Base-by-base conservation (phyloP, 2,888 invertebrate genomes). In the Pilophorus perplexus region DNA sequence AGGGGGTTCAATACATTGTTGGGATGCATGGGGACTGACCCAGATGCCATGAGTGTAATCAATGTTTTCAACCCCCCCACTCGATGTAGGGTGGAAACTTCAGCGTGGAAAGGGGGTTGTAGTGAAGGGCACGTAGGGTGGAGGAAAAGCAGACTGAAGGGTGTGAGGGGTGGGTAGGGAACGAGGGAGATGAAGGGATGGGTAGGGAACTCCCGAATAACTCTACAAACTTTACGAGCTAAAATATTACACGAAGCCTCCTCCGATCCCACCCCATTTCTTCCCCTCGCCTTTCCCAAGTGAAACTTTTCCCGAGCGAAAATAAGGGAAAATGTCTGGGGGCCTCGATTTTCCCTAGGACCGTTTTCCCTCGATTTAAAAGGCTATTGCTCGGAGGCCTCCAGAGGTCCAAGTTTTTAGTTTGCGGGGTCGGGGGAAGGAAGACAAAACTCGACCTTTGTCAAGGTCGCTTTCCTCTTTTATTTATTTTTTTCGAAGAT, bases 41-140 rank as follows among this genome's bases (percentile, higher is more conserved):
- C 64, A 64, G 64, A 64, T 64, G 64, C 64, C 64, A 64, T 64
- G 64, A 64, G 64, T 64, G 64, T 64, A 64, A 64, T 64, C 64
- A 64, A 64, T 64, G 64, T 64, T 64, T 64, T 54, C 50, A 37
- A 50, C 64, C 50, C 27, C 50, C 28, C 52, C 18, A 25, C 28
- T 27, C 14, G 33, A 33, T 12, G 33, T 16, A 12, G 52, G 52
- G 50, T 25, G 52, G 52, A 52, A 52, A 52, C 52, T 52, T 16
- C 33, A 14, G 42, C 10, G 16, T n/a, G n/a, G n/a, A 28, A 28
- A 28, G 33, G 52, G 52, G 52, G 28, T 4, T 27, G 18, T 3
- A 25, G 50, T 4, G 5, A 22, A 16, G 22, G 46, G 25, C 14
- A 3, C n/a, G 14, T n/a, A 2, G 28, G 55, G 27, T 20, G 38